Evolutionary conservation across 2,888 invertebrate genomes (phyloP).

Genomic region (Pantelozetes paolii): DNA sequence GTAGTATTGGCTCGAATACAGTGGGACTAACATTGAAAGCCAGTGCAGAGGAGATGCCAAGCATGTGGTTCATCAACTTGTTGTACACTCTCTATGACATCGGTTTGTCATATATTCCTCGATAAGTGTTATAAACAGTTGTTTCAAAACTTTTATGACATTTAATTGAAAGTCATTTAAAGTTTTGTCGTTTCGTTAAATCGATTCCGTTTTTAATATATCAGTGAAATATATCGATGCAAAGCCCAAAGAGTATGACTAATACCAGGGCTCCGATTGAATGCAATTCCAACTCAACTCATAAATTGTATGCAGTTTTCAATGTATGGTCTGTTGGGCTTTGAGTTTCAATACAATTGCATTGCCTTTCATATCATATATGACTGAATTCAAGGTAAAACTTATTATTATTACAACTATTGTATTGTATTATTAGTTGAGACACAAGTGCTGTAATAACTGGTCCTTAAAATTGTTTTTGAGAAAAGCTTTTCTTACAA

Average conservation of each 20-base stretch:
- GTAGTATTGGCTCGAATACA: not conserved
- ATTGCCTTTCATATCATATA: not conserved
- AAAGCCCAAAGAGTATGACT: not conserved
- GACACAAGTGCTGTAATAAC: slow-evolving; percentile 6
- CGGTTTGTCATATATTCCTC: not conserved
- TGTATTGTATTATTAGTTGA: not conserved
- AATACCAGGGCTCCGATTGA: not conserved
- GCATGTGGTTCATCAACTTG: slow-evolving; percentile 26
- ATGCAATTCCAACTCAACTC: not conserved
- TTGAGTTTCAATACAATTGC: not conserved
- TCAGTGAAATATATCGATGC: not conserved
- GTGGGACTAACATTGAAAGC: not conserved
- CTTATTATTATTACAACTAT: not conserved
- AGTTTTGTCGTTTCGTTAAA: not conserved
- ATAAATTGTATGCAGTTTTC: not conserved
- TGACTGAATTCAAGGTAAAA: slow-evolving; percentile 16
- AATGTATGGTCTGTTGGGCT: not conserved
- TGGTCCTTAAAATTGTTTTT: not conserved
- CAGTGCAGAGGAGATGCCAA: not conserved
- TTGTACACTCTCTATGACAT: slow-evolving; percentile 4
- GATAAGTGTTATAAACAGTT: not conserved
- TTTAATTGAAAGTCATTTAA: not conserved
- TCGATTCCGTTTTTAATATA: not conserved
- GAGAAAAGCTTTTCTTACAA: not conserved
- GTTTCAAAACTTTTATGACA: not conserved